Evolutionary conservation across 2,888 invertebrate species (phyloP).

Genomic region (Leptogaster cylindrica): DNA sequence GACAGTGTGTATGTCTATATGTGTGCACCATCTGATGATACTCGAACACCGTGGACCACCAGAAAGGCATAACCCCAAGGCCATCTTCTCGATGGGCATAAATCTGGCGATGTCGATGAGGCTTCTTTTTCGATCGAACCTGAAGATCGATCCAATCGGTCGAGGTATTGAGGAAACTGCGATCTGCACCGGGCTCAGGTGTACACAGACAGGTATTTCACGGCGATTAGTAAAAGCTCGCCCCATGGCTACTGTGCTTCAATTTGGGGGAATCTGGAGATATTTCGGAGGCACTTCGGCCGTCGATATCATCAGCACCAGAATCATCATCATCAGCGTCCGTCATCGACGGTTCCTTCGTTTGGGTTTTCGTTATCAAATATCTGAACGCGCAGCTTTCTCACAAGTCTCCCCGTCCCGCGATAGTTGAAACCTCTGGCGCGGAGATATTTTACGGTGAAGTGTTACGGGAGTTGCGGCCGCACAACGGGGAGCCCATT

Average conservation of each 20-base stretch:
- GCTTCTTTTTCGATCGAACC: slow-evolving; percentile 3
- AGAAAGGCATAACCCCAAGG: not conserved
- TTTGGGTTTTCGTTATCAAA: slow-evolving; percentile 16
- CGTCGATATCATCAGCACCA: not conserved
- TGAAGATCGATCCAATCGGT: not conserved
- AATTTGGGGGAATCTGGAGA: slow-evolving; percentile 24
- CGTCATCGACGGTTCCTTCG: not conserved
- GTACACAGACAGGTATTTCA: slow-evolving; percentile 30
- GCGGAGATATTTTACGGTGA: slow-evolving; percentile 40
- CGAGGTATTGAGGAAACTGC: not conserved
- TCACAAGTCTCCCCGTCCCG: not conserved
- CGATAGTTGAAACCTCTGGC: slow-evolving; percentile 10
- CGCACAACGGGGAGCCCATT: slow-evolving; percentile 46
- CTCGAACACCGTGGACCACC: slow-evolving; percentile 21
- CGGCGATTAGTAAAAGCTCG: slow-evolving; percentile 36
- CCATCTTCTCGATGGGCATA: slow-evolving; percentile 13
- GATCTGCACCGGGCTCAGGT: slow-evolving; percentile 19
- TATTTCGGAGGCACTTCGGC: slow-evolving; percentile 8
- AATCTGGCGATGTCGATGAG: slow-evolving; percentile 18
- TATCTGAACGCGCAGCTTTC: not conserved
- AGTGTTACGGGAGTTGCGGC: slow-evolving; percentile 46
- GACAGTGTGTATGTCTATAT: slow-evolving; percentile 22
- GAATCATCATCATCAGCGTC: slow-evolving; percentile 17
- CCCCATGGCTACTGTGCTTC: slow-evolving; percentile 16
- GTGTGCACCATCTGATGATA: slow-evolving; percentile 16